Evolutionary conservation across 2,888 invertebrate genomes (phyloP), one percentile per base, ranked within the genome.

Genomic region (Dasysyrphus tricinctus): DNA sequence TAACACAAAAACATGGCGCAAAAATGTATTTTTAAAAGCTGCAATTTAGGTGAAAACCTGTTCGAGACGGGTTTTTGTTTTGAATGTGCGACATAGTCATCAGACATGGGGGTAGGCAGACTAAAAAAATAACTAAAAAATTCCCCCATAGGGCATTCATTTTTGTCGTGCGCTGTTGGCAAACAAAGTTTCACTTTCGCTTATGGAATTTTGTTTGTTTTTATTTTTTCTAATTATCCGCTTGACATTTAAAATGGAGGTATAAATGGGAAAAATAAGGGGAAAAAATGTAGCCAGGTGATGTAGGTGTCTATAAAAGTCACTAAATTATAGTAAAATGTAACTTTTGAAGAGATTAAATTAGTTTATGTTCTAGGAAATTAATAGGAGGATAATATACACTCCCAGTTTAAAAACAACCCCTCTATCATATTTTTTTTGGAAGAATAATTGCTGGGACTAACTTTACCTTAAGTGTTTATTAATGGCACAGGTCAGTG

Each of bases 141-240:
- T 32, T 54, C 19, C 54, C 75, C 75, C 65, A 32, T 47, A 57
- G 75, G 78, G 65, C 49, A 65, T 77, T 72, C 37, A 34, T 39
- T 78, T 70, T 51, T 70, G 44, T 81, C 81, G 77, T 82, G 82
- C 70, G 59, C 44, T 79, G 65, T 47, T 63, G 65, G 65, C 78
- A 78, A 78, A 86, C 78, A 86, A 32, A 86, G 81, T 86, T 82
- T 86, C 78, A 79, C 86, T 81, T 86, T 86, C 79, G 69, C 47
- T 82, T 74, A 32, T 32, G 47, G 67, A 63, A 16, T 63, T 67
- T 67, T 42, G 32, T 42, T 42, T 42, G 32, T 80, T 81, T 81
- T 63, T 77, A 77, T 32, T 24, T 56, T n/a, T 32, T 73, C 72
- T 80, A 81, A 86, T 78, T 81, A 74, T 74, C 49, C 42, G 75